Evolutionary conservation across 2,888 invertebrate species (phyloP), one percentile per base, ranked within the genome.

Genomic region (Sinopyrophorus schimmeli): DNA sequence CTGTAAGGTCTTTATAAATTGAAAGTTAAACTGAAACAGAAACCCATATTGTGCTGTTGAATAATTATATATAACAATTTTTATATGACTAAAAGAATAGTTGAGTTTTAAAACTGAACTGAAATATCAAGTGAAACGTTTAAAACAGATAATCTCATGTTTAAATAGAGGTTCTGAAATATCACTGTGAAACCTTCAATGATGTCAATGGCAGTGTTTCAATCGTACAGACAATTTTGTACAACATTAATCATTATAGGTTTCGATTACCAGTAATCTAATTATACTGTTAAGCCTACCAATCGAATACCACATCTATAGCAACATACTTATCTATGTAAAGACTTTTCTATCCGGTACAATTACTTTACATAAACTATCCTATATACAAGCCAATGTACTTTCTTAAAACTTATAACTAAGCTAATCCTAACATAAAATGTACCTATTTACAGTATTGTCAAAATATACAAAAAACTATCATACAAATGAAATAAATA

Each of bases 371-470:
- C 39, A 50, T 37, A 39, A 28, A 50, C 39, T 38, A 20, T 31
- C 55, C 55, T 57, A 58, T 56, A 35, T 58, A 58, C 56, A 58
- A 54, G 57, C 61, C 61, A 58, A 64, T 65, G 62, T 63, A 67
- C 63, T 65, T 64, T 60, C 30, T 39, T 47, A 39, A 35, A 43
- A 28, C 26, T 23, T 47, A n/a, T 40, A 48, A 39, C 41, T 35
- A 37, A 24, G 28, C 31, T 37, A 30, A 47, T 40, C 47, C 38
- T 43, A 37, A 32, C n/a, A 28, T 26, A 30, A 48, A 48, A 21
- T 30, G 17, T 41, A 14, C 27, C 9, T 47, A 47, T 55, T 37
- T 53, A 49, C 35, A 53, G 35, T 47, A 44, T 34, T 9, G 28
- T 48, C 43, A 43, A 48, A 48, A 42, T 42, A 37, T 41, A 48